These are phyloP conservation scores for Riparia riparia DNA, from an alignment of 2,113 vertebrate species.

Conservation along the genomic window DNA sequence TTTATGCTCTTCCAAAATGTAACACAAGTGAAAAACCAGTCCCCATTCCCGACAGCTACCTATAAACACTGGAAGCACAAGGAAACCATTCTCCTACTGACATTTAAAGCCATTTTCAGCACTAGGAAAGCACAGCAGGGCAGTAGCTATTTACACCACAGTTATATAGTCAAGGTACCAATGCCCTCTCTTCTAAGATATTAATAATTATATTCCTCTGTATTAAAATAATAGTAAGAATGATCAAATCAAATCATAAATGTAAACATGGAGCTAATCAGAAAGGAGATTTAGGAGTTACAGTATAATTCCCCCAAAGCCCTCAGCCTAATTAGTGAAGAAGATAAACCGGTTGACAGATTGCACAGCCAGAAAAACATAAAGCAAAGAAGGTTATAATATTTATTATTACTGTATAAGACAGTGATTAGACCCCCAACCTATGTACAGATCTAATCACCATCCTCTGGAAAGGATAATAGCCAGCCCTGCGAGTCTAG, in stretches of 20 bases:
- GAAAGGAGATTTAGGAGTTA: constrained; percentile 46
- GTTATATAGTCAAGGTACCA: not conserved
- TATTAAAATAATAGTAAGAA: constrained; percentile 5
- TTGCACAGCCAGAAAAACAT: constrained; percentile 59
- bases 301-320: constrained; percentile 40
- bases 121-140: not conserved
- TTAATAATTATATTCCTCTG: not conserved
- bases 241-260: constrained; percentile 10
- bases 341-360: constrained; percentile 68
- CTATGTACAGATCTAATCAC: constrained; percentile 63
- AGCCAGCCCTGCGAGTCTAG: not conserved
- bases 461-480: constrained; percentile 48
- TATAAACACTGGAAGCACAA: not conserved
- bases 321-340: constrained; percentile 61
- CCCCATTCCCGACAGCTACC: rapidly evolving
- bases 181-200: not conserved
- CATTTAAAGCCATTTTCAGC: not conserved
- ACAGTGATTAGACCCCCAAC: constrained; percentile 62
- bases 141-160: not conserved
- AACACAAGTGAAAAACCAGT: not conserved
- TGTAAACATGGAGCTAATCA: constrained; percentile 61
- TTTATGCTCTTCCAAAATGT: not conserved
- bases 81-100: not conserved
- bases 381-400: constrained; percentile 56
- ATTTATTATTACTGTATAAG: constrained; percentile 48